These are phyloP conservation scores for Dipodomys merriami DNA, from an alignment of 2,113 vertebrate species.

Conservation along the genomic window DNA sequence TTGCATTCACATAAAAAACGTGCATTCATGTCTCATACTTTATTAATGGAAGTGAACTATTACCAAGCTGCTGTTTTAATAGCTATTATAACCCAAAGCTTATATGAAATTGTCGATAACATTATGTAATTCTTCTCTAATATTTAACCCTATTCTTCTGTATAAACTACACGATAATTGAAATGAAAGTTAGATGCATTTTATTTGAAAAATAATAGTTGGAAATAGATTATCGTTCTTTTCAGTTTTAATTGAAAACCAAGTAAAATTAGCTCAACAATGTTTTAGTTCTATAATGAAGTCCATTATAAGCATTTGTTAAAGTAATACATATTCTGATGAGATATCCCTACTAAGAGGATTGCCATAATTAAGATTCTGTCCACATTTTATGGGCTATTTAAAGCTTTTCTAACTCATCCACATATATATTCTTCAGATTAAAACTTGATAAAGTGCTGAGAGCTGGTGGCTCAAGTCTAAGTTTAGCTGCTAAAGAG, in stretches of 20 bases:
- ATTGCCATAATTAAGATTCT: slow-evolving; percentile 33
- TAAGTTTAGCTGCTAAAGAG: too few relatives aligned
- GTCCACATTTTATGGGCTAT: slow-evolving; percentile 35
- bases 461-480: too few relatives aligned
- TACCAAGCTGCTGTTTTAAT: not conserved
- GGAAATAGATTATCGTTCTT: slow-evolving; percentile 53
- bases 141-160: slow-evolving; percentile 16
- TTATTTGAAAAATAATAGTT: slow-evolving; percentile 60
- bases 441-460: not conserved
- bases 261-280: slow-evolving; percentile 63
- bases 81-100: not conserved
- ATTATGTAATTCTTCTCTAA: slow-evolving; percentile 61
- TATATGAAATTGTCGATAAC: slow-evolving; percentile 44
- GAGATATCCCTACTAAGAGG: slow-evolving; percentile 40
- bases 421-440: not conserved
- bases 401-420: slow-evolving; percentile 47
- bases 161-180: slow-evolving; percentile 64
- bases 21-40: not conserved
- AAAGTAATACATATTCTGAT: slow-evolving; percentile 34
- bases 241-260: slow-evolving; percentile 72
- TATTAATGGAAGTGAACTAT: not conserved
- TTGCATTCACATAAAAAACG: not conserved
- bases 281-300: slow-evolving; percentile 55
- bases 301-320: slow-evolving; percentile 67
- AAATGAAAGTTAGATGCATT: slow-evolving; percentile 54